These are phyloP conservation scores for Epizoanthus scotinus DNA, from an alignment of 92 coral and sea anemone species.

Conservation along the genomic window DNA sequence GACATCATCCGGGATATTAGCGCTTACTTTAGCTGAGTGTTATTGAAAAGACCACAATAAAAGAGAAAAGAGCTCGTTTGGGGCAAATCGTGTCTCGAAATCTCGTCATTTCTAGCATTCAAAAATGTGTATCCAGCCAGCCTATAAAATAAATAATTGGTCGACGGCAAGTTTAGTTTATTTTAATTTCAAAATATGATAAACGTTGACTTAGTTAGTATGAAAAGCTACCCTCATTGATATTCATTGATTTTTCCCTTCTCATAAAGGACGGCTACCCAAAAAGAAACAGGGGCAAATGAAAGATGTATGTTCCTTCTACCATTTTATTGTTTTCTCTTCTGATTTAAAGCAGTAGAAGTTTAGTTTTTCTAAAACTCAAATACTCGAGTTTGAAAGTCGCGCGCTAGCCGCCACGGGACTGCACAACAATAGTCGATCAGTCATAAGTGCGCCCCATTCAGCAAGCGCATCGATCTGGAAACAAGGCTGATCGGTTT, in stretches of 20 bases:
- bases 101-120: no score
- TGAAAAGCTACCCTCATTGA: conserved; percentile 5
- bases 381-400: neutral
- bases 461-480: conserved; percentile 9
- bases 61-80: no score
- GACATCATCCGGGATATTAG: no score
- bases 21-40: no score
- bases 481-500: neutral
- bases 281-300: conserved; percentile 30
- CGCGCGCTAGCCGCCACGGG: conserved; percentile 19
- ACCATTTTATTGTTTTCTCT: conserved; percentile 7
- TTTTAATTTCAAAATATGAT: conserved; percentile 10
- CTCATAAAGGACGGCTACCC: conserved; percentile 24
- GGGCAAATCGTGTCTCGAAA: no score
- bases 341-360: conserved; percentile 24
- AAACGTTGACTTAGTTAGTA: conserved; percentile 9
- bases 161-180: conserved; percentile 12
- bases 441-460: conserved; percentile 4
- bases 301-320: conserved; percentile 9
- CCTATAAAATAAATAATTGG: conserved; percentile 4
- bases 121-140: neutral
- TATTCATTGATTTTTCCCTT: conserved; percentile 14
- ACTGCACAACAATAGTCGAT: conserved; percentile 10
- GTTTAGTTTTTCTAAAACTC: neutral
- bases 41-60: no score